These are phyloP conservation scores for Arge pagana DNA, from an alignment of 2,888 invertebrate genomes.

Conservation along the genomic window DNA sequence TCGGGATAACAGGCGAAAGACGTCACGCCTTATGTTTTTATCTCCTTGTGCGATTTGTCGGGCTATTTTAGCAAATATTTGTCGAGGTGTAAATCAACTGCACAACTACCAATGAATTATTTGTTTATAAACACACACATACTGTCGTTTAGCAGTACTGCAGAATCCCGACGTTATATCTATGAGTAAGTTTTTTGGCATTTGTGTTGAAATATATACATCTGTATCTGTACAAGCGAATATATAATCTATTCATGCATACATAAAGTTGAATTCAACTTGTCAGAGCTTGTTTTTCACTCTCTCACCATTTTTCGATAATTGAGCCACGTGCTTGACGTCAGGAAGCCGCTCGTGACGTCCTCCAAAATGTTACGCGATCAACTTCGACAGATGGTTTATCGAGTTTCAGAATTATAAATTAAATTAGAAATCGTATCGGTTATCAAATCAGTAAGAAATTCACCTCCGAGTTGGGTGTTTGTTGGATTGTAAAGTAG, in stretches of 20 bases:
- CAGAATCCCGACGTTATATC: too few relatives aligned
- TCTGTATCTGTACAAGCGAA: background rate
- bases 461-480: too few relatives aligned
- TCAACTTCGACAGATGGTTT: too few relatives aligned
- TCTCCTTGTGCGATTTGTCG: conserved; percentile 13
- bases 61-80: conserved; percentile 14
- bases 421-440: too few relatives aligned
- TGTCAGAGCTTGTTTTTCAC: conserved; percentile 19
- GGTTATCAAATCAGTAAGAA: too few relatives aligned
- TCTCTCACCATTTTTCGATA: conserved; percentile 7
- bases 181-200: background rate
- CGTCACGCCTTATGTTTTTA: conserved; percentile 15
- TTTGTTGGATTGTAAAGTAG: too few relatives aligned
- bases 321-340: too few relatives aligned
- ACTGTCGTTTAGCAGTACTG: too few relatives aligned
- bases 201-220: background rate
- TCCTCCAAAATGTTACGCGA: background rate
- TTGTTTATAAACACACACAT: background rate
- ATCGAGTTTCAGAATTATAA: too few relatives aligned
- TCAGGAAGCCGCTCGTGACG: conserved; percentile 15
- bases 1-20: background rate
- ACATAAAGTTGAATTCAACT: conserved; percentile 5
- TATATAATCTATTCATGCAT: background rate
- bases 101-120: background rate
- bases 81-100: background rate